These are phyloP conservation scores for Takifugu rubripes DNA, from an alignment of 2,797 vertebrate genomes.

Conservation along the genomic window DNA sequence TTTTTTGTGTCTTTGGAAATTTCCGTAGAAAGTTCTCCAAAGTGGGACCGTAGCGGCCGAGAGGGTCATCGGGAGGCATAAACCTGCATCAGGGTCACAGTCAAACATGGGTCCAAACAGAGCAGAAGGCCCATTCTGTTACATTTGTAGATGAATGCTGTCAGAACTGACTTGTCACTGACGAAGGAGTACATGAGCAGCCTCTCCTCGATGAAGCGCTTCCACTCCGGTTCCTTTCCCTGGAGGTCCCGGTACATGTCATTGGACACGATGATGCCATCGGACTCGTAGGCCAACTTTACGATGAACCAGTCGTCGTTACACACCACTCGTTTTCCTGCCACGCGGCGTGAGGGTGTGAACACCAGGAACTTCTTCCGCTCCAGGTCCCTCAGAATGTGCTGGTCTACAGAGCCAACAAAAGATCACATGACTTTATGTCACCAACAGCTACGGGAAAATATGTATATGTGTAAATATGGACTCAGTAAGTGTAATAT, in stretches of 20 bases:
- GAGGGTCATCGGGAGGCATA: slow-evolving; percentile 77
- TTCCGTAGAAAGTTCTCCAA: slow-evolving; percentile 72
- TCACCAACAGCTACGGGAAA: not conserved
- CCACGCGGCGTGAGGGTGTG: slow-evolving; percentile 70
- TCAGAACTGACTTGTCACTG: slow-evolving; percentile 69
- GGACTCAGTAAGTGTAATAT: no score
- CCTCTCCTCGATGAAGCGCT: slow-evolving; percentile 73
- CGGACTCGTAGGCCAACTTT: slow-evolving; percentile 65
- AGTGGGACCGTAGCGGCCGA: slow-evolving; percentile 74
- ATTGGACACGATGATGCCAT: slow-evolving; percentile 76
- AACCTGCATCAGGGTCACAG: slow-evolving; percentile 52
- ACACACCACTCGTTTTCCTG: slow-evolving; percentile 74
- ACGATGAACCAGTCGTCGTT: slow-evolving; percentile 79
- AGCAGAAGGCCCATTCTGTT: not conserved
- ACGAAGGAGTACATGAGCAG: slow-evolving; percentile 80
- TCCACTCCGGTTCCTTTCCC: slow-evolving; percentile 72
- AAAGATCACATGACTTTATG: not conserved
- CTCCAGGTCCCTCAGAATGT: slow-evolving; percentile 74
- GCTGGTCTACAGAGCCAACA: slow-evolving; percentile 61
- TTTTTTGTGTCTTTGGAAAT: slow-evolving; percentile 79
- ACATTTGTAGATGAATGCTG: not conserved
- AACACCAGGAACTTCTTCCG: slow-evolving; percentile 74
- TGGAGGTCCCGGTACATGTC: slow-evolving; percentile 79
- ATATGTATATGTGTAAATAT: no score
- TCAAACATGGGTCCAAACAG: not conserved